Base-by-base conservation (phyloP, 1,140 invertebrate species). In the Lycorma delicatula region DNA sequence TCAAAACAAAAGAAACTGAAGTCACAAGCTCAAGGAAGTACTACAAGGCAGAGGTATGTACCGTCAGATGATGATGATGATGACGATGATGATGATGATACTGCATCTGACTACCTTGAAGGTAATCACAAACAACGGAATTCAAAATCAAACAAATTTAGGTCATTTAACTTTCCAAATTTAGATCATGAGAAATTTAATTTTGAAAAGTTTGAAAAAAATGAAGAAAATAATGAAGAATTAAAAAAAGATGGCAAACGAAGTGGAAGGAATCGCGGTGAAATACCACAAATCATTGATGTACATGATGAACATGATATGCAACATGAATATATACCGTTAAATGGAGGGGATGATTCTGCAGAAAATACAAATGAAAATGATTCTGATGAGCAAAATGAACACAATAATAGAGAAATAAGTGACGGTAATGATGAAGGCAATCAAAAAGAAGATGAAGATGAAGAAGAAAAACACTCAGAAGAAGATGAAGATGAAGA, bases 381-480 rank as follows among this genome's bases (percentile, higher is more conserved):
- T 28, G 49, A 51, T 51, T 23, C 34, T 31, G 46, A 22, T 27
- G 27, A 41, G n/a, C 6, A 38, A n/a, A 27, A 55, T 18, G 54
- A 48, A 31, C 22, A 47, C 28, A 7, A 27, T 1, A 23, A 56
- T 11, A 11, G 22, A 2, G 38, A 2, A 23, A n/a, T 31, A 22
- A 18, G 31, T 11, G 46, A 51, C 11, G 2, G 28, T 1, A 51
- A 16, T 18, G 49, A 51, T 51, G 41, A 56, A 36, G 52, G 22
- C 29, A 26, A 49, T 6, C 46, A 46, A 5, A 46, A 55, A 46
- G 54, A 56, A 57, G n/a, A 57, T 16, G 27, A 49, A 9, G 47
- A 29, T 2, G 20, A 34, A 51, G 48, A 49, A 26, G 18, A 36
- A 47, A 28, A 51, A 36, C 18, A 51, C 13, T 7, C 3, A 12